Percentiles rank a stretch among this genome's conserved stretches.
These are phyloP conservation scores for Steatornis caripensis DNA, from an alignment of 2,113 vertebrate species.

Conservation along the genomic window DNA sequence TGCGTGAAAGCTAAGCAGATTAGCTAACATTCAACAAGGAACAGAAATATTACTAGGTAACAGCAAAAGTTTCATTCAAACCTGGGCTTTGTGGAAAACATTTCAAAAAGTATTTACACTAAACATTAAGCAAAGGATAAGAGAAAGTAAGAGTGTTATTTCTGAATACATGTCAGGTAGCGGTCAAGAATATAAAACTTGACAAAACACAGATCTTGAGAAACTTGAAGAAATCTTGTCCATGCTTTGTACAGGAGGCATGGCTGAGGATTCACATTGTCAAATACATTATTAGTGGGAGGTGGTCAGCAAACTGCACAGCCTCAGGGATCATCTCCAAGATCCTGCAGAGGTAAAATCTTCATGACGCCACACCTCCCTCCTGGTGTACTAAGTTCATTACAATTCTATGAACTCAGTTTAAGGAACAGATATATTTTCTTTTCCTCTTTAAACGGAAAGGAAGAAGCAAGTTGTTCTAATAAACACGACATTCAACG, in stretches of 20 bases:
- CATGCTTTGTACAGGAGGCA: not conserved
- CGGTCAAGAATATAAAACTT: not conserved
- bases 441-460: not conserved
- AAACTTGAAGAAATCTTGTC: not conserved
- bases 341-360: not conserved
- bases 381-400: fast-evolving
- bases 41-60: not conserved
- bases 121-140: not conserved
- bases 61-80: not conserved
- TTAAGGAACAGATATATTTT: not conserved
- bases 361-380: not conserved
- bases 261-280: not conserved
- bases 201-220: not conserved
- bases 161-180: not conserved
- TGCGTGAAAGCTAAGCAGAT: not conserved
- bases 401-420: not conserved
- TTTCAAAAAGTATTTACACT: not conserved
- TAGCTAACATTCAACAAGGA: not conserved
- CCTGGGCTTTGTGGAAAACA: not conserved
- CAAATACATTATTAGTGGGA: not conserved
- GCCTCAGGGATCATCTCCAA: not conserved
- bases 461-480: not conserved
- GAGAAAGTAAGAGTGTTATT: not conserved
- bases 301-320: not conserved
- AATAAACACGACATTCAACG: not conserved